These are phyloP conservation scores for Rhinolophus ferrumequinum DNA, from an alignment of 2,113 vertebrate species.

Conservation along the genomic window DNA sequence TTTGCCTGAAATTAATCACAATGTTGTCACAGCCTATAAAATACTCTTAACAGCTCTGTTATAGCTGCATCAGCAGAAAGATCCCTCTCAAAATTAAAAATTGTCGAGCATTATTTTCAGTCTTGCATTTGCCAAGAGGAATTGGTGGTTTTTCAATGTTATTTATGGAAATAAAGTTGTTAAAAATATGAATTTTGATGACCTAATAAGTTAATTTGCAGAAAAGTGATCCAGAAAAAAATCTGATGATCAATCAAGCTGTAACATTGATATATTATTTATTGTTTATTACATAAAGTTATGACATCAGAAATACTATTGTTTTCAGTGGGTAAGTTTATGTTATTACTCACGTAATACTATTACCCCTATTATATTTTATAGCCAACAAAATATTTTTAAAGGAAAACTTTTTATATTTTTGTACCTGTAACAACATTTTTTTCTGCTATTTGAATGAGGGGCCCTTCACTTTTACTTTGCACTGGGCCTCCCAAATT, in stretches of 20 bases:
- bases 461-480: neutral
- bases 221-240: neutral
- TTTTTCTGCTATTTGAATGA: neutral
- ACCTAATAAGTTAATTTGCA: neutral
- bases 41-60: neutral
- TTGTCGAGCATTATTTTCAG: neutral
- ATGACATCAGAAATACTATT: neutral
- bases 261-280: neutral
- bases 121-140: neutral
- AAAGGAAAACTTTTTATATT: neutral
- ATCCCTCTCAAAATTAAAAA: constrained; percentile 14
- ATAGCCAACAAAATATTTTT: neutral
- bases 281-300: neutral
- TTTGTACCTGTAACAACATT: neutral
- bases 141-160: neutral
- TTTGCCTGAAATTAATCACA: constrained; percentile 7
- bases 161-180: constrained; percentile 37
- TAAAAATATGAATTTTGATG: constrained; percentile 11
- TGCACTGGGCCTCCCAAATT: neutral
- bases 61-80: neutral
- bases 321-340: neutral
- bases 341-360: neutral
- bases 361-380: neutral
- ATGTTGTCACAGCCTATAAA: neutral
- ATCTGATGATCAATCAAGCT: neutral